A percentile compares a stretch with the other conserved stretches of the same genome.
Conservation (phyloP, 1,140 invertebrate genomes). For the Diprion similis region DNA sequence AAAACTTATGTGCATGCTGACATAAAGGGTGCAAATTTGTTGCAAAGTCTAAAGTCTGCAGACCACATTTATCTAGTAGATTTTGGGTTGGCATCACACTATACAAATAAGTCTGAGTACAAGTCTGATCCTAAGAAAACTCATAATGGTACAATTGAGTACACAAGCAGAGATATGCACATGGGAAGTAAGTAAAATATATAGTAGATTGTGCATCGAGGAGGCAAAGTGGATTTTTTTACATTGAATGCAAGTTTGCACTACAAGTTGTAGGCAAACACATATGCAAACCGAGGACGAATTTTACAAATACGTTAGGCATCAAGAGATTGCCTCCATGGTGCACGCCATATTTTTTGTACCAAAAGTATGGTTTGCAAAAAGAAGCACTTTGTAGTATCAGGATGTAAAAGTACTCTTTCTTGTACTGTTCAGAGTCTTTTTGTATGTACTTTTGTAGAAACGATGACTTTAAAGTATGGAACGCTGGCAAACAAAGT, state of each 20-base stretch:
- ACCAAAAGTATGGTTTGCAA: too few relatives aligned
- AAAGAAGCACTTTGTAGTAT: background rate
- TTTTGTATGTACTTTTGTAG: too few relatives aligned
- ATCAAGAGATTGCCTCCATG: too few relatives aligned
- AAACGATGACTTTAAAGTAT: too few relatives aligned
- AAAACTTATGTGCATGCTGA: slow-evolving; percentile 90
- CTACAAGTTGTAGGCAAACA: too few relatives aligned
- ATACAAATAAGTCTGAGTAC: slow-evolving; percentile 74
- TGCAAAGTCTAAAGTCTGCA: slow-evolving; percentile 75
- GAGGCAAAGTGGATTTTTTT: background rate
- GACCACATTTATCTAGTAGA: slow-evolving; percentile 91
- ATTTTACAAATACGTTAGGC: too few relatives aligned
- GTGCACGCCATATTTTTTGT: too few relatives aligned
- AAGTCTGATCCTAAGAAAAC: slow-evolving; percentile 89
- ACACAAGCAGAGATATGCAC: slow-evolving; percentile 94
- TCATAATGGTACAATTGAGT: slow-evolving; percentile 96
- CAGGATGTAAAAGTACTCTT: background rate
- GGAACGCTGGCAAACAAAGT: too few relatives aligned
- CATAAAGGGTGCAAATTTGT: slow-evolving; percentile 90
- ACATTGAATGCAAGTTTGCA: too few relatives aligned
- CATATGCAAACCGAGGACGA: too few relatives aligned
- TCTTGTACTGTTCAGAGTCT: too few relatives aligned
- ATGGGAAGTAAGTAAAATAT: slow-evolving; percentile 64
- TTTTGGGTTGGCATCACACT: slow-evolving; percentile 89
- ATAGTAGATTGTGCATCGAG: background rate